Evolutionary conservation across 1,140 invertebrate genomes (phyloP).

Genomic region (Phenacoccus solenopsis): DNA sequence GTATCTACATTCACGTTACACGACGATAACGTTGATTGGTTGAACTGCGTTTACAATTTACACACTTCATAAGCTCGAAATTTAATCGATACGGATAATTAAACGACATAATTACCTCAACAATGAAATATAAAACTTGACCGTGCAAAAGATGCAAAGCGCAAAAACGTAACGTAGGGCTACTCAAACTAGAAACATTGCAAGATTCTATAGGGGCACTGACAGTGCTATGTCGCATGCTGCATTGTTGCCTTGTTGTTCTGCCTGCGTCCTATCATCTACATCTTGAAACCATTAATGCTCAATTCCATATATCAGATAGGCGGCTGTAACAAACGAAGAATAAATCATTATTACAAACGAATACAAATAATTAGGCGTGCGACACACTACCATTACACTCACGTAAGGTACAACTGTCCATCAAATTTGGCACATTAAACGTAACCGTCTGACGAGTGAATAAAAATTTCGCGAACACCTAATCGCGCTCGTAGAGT

Average conservation of each 20-base stretch:
- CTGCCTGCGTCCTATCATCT: neutral
- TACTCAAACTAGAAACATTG: neutral
- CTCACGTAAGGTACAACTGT: too few species aligned
- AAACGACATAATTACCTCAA: constrained; percentile 32
- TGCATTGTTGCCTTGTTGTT: constrained; percentile 12
- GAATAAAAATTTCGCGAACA: too few species aligned
- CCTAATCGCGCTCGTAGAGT: too few species aligned
- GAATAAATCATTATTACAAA: neutral
- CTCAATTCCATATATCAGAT: neutral
- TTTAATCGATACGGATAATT: neutral
- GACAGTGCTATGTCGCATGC: constrained; percentile 14
- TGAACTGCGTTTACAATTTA: too few species aligned
- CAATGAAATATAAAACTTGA: constrained; percentile 35
- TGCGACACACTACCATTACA: too few species aligned
- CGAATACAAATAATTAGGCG: too few species aligned
- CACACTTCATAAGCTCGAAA: neutral
- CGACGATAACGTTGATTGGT: neutral
- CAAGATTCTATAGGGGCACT: constrained; percentile 12
- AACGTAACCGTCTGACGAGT: too few species aligned
- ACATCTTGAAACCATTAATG: neutral
- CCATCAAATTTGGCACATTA: too few species aligned
- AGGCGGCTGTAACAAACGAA: neutral
- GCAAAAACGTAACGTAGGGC: constrained; percentile 27
- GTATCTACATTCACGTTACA: too few species aligned
- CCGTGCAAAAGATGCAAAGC: constrained; percentile 35